Conservation (phyloP, 2,797 vertebrate species). For the Manis pentadactyla region DNA sequence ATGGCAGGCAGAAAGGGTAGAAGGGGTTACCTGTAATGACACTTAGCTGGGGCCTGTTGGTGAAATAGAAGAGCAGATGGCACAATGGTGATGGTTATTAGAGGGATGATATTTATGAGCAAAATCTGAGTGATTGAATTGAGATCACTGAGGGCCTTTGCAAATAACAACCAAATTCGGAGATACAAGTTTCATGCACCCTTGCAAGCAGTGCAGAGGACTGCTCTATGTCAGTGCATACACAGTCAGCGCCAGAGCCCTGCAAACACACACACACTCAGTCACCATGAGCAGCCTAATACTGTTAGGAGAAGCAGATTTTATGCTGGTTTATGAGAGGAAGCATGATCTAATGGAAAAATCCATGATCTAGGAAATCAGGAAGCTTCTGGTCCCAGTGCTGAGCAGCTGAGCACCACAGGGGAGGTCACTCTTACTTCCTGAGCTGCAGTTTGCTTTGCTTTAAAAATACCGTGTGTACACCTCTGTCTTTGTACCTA, state of each 20-base stretch:
- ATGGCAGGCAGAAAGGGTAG: not conserved
- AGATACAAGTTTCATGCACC: not conserved
- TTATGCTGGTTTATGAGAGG: not conserved
- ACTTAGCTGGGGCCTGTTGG: not conserved
- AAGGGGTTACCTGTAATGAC: not conserved
- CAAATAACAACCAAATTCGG: not conserved
- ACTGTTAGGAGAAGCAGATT: not conserved
- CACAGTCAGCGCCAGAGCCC: not conserved
- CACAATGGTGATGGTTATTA: not conserved
- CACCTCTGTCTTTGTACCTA: not conserved
- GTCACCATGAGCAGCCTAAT: not conserved
- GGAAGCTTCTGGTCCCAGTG: not conserved
- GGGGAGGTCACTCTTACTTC: not conserved
- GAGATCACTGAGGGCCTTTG: not conserved
- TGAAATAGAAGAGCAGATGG: slow-evolving; percentile 7
- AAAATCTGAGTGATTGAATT: not conserved
- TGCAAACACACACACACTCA: not conserved
- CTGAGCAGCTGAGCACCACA: not conserved
- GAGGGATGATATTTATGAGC: not conserved
- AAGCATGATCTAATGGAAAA: not conserved
- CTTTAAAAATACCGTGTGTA: not conserved
- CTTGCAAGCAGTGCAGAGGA: not conserved
- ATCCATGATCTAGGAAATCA: not conserved
- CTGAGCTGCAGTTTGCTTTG: not conserved
- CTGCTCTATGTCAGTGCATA: not conserved